These are phyloP conservation scores for Notarius quadriscutis DNA, from an alignment of 2,113 vertebrate species.

Conservation along the genomic window DNA sequence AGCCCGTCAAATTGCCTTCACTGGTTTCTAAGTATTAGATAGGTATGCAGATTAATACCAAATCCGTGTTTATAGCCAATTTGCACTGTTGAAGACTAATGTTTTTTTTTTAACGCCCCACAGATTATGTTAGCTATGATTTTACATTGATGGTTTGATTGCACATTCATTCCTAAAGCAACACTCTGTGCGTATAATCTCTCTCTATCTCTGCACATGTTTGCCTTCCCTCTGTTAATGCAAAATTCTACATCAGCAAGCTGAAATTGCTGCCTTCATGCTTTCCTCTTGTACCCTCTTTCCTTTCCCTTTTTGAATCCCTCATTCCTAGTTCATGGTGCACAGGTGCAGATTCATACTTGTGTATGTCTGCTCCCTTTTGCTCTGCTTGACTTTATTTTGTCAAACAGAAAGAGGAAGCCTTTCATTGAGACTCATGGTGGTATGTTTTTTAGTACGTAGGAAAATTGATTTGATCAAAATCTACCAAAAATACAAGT, in stretches of 20 bases:
- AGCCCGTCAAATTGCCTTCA: neutral
- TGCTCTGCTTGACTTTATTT: neutral
- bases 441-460: neutral
- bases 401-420: neutral
- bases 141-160: conserved; percentile 31
- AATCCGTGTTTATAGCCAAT: neutral
- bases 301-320: neutral
- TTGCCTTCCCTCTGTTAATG: conserved; percentile 24
- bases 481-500: neutral
- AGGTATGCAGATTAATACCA: neutral
- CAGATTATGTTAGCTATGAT: neutral
- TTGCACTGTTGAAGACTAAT: neutral
- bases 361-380: neutral
- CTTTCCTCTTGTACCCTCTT: neutral
- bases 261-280: conserved; percentile 29
- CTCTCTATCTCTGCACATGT: neutral
- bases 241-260: conserved; percentile 24
- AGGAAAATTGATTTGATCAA: neutral
- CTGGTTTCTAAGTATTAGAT: neutral
- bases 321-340: conserved; percentile 2
- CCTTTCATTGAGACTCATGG: neutral
- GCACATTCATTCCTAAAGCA: conserved; percentile 6
- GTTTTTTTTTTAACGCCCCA: neutral
- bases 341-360: conserved; percentile 23
- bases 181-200: neutral